These are phyloP conservation scores for Druon quercuslanigerum DNA, from an alignment of 1,140 invertebrate genomes.

Conservation along the genomic window DNA sequence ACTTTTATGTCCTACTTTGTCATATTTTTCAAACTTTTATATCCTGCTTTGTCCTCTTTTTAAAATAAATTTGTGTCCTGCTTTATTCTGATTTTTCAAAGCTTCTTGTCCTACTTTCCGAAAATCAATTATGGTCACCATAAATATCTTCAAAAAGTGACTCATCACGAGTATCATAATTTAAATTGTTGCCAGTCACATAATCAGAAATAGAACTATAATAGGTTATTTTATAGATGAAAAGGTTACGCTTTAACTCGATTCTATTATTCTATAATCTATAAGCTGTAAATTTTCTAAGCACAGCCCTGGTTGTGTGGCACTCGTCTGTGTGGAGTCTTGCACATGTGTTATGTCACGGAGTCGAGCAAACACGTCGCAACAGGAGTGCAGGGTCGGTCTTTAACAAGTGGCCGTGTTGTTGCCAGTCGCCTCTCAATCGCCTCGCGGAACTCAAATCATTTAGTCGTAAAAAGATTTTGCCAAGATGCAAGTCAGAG, in stretches of 20 bases:
- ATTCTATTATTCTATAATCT: neutral
- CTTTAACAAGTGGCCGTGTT: conserved; percentile 64
- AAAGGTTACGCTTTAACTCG: neutral
- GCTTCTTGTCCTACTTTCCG: too few species aligned
- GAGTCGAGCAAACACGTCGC: conserved; percentile 16
- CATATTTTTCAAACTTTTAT: too few species aligned
- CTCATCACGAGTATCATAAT: too few species aligned
- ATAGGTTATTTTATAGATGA: neutral
- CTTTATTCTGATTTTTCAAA: too few species aligned
- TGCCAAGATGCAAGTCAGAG: conserved; percentile 29
- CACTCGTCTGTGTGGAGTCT: neutral
- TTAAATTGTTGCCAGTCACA: neutral
- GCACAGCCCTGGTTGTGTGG: conserved; percentile 1
- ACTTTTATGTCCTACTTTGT: too few species aligned
- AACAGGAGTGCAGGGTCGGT: neutral
- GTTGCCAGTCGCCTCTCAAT: conserved; percentile 46
- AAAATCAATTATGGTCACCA: too few species aligned
- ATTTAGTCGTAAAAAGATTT: conserved; percentile 39
- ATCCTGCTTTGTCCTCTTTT: too few species aligned
- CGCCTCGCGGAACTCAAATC: conserved; percentile 58
- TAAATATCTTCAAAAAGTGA: too few species aligned
- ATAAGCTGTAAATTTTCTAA: neutral
- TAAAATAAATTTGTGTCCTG: too few species aligned
- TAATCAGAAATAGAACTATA: neutral
- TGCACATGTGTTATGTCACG: conserved; percentile 15